These are phyloP conservation scores for Amphiprion percula DNA, from an alignment of 2,113 vertebrate genomes.

Conservation along the genomic window DNA sequence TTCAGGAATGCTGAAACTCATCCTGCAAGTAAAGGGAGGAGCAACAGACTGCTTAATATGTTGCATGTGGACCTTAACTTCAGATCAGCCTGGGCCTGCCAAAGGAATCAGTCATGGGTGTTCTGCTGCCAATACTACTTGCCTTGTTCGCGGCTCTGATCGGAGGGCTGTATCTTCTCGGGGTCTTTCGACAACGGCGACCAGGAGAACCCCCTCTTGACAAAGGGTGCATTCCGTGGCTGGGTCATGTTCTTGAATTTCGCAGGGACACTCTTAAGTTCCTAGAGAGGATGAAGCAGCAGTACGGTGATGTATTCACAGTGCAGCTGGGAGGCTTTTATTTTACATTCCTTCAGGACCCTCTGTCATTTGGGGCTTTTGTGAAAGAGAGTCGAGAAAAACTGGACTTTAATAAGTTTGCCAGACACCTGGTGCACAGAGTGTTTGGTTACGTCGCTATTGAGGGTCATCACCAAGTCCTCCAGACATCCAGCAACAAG, in stretches of 20 bases:
- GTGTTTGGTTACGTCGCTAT: constrained; percentile 83
- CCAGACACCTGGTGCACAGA: constrained; percentile 73
- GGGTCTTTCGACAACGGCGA: constrained; percentile 78
- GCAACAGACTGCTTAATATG: constrained; percentile 4
- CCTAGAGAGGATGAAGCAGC: constrained; percentile 86
- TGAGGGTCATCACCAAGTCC: rapidly evolving
- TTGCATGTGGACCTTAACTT: not conserved
- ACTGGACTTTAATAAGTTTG: constrained; percentile 85
- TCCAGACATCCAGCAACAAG: constrained; percentile 78
- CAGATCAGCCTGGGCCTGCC: not conserved
- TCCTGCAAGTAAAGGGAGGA: constrained; percentile 42
- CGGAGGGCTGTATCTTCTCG: constrained; percentile 82
- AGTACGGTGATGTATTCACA: constrained; percentile 92
- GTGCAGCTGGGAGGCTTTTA: constrained; percentile 89
- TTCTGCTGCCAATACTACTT: constrained; percentile 77
- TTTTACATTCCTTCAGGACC: constrained; percentile 92
- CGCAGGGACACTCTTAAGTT: constrained; percentile 86
- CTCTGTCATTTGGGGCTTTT: constrained; percentile 86
- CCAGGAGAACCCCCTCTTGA: constrained; percentile 91
- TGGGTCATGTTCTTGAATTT: constrained; percentile 90
- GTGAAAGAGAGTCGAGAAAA: constrained; percentile 85
- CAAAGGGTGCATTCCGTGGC: constrained; percentile 90
- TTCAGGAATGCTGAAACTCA: not conserved
- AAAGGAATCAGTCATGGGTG: constrained; percentile 74
- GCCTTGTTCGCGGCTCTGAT: constrained; percentile 68